Evolutionary conservation across 2,113 vertebrate species (phyloP).

Genomic region (Zapus hudsonius): DNA sequence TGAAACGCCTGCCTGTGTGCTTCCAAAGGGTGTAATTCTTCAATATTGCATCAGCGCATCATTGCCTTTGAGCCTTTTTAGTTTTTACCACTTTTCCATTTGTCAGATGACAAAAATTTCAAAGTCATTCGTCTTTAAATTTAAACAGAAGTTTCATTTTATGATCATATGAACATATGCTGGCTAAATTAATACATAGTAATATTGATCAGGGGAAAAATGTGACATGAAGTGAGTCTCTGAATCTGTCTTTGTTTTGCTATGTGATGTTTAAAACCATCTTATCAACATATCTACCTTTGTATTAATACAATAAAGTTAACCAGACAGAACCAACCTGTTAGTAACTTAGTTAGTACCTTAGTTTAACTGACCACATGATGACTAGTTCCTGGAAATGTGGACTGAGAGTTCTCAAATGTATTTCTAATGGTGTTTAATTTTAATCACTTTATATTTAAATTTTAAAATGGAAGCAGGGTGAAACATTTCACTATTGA

Average conservation of each 20-base stretch:
- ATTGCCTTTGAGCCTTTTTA: conserved; percentile 63
- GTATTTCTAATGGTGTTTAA: conserved; percentile 14
- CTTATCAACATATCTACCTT: neutral
- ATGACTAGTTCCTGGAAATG: neutral
- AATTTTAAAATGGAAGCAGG: neutral
- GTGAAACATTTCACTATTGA: neutral
- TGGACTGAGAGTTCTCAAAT: neutral
- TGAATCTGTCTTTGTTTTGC: neutral
- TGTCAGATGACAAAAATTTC: conserved; percentile 60
- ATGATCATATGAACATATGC: neutral
- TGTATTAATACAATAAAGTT: neutral
- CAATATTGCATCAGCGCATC: conserved; percentile 71
- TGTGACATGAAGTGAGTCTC: neutral
- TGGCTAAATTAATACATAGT: conserved; percentile 19
- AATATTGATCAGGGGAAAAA: neutral
- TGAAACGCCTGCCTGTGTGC: neutral
- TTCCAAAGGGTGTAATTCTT: conserved; percentile 41
- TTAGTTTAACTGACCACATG: neutral
- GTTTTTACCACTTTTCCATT: conserved; percentile 57
- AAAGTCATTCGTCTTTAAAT: conserved; percentile 20
- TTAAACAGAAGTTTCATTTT: conserved; percentile 11
- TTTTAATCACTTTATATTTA: conserved; percentile 24
- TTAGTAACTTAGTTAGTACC: neutral
- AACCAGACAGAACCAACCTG: neutral
- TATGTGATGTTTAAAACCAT: neutral